Percentiles rank a stretch among this genome's conserved stretches.
Evolutionary conservation across 2,888 invertebrate species (phyloP).

Genomic region (Pardosa pseudoannulata): DNA sequence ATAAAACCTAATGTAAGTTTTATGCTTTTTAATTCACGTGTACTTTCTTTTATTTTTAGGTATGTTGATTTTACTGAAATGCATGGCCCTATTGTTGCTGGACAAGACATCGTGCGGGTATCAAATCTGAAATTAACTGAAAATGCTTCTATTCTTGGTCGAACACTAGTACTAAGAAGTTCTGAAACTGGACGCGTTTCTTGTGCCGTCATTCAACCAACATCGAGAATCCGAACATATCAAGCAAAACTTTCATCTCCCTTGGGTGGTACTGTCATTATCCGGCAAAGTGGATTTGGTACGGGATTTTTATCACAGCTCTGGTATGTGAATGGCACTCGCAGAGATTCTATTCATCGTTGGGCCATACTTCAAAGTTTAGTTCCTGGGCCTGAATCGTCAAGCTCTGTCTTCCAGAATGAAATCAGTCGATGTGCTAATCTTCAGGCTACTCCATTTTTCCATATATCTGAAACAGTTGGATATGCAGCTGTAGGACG

Average conservation of each 20-base stretch:
- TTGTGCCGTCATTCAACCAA: constrained; percentile 74
- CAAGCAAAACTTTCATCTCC: constrained; percentile 72
- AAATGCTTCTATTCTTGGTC: constrained; percentile 73
- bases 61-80: constrained; percentile 72
- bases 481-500: constrained; percentile 67
- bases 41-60: constrained; percentile 23
- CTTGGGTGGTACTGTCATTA: constrained; percentile 73
- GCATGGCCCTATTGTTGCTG: constrained; percentile 71
- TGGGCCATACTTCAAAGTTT: constrained; percentile 71
- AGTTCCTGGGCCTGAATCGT: constrained; percentile 42
- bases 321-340: constrained; percentile 72
- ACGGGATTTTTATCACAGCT: constrained; percentile 71
- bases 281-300: constrained; percentile 72
- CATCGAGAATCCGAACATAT: constrained; percentile 66
- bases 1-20: no score
- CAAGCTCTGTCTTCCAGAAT: constrained; percentile 42
- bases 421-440: constrained; percentile 71
- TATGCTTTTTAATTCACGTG: no score
- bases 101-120: constrained; percentile 69
- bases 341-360: constrained; percentile 71
- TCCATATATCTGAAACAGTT: constrained; percentile 54
- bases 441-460: constrained; percentile 65
- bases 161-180: constrained; percentile 73
- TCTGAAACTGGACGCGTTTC: constrained; percentile 68
- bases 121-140: constrained; percentile 66